Base-by-base conservation (phyloP, 2,888 invertebrate species). In the Mallateleia sp. region DNA sequence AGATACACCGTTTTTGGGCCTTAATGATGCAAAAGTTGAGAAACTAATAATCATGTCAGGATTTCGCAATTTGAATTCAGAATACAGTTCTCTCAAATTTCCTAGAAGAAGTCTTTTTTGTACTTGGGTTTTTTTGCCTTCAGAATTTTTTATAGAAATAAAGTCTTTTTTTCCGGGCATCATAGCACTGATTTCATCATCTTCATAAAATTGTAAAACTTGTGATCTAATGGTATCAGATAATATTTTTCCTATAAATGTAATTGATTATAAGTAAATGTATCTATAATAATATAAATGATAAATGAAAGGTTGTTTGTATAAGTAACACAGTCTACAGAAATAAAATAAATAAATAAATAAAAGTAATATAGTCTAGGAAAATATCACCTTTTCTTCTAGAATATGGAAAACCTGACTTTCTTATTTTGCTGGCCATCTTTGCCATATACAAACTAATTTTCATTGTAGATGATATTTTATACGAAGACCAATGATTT, bases 61-160 rank as follows among this genome's bases (percentile, higher is more conserved):
- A 14, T 42, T n/a, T n/a, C 0, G 24, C 7, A 9, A 14, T 66
- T 78, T 78, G 47, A 78, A 78, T 14, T 20, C 7, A 9, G 15
- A 71, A 66, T 88, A 88, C 6, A 90, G 45, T 47, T 88, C 88
- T 32, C 66, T 81, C n/a, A 89, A 80, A 82, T 89, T 89, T 1
- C 66, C 47, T 1, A 86, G 60, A 14, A 89, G 22, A 22, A 88
- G 45, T 28, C 67, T 50, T 71, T 88, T 88, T 64, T 89, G 89
- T 11, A 69, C 24, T 9, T 85, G 85, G 20, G 24, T 14, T 62
- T 74, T 84, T 56, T 81, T 24, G 22, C 85, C 77, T 14, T 87
- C 67, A 9, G 69, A 22, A 52, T 67, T 67, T 66, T 50, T 78
- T 15, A 87, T 60, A 25, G 88, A 85, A 9, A 89, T 81, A 62